Percentiles rank a stretch among this genome's conserved stretches.
phyloP scores from a whole-genome alignment of 35 echinoderm and acorn worm species.

The Acanthaster planci region DNA sequence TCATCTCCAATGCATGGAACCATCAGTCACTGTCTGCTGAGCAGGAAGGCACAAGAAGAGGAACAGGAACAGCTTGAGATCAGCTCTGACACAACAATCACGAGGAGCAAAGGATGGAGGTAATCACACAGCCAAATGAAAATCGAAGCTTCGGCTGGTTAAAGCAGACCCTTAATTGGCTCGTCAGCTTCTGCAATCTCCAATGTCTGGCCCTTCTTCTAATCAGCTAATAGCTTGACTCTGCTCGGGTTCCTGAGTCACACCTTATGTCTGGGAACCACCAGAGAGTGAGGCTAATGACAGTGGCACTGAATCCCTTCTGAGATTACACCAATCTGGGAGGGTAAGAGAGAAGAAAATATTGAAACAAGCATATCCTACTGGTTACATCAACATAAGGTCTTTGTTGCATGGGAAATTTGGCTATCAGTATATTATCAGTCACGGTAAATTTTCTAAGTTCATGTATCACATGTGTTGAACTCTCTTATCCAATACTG shows the following conservation, averaged over 20 bases:
- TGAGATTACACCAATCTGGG: conserved; percentile 8
- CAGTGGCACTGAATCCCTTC: conserved; percentile 8
- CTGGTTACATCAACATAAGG: too few species aligned
- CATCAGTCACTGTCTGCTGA: conserved; percentile 23
- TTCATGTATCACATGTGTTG: too few species aligned
- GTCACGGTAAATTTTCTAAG: too few species aligned
- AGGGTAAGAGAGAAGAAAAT: background rate
- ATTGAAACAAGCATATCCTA: too few species aligned
- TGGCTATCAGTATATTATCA: too few species aligned
- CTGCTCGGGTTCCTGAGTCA: background rate
- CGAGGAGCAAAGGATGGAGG: too few species aligned
- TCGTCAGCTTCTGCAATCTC: background rate
- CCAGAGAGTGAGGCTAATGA: background rate
- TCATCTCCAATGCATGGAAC: background rate
- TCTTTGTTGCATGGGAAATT: too few species aligned
- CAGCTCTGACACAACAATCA: too few species aligned
- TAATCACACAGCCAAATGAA: too few species aligned
- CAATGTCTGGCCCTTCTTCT: background rate
- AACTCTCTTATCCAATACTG: too few species aligned
- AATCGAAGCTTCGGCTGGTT: too few species aligned
- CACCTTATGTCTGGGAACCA: background rate
- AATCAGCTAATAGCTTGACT: conserved; percentile 14
- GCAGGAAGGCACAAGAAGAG: background rate
- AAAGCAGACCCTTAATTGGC: background rate
- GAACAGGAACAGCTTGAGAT: background rate